Evolutionary conservation across 2,797 vertebrate genomes (phyloP).

Genomic region (Liparis tanakae): DNA sequence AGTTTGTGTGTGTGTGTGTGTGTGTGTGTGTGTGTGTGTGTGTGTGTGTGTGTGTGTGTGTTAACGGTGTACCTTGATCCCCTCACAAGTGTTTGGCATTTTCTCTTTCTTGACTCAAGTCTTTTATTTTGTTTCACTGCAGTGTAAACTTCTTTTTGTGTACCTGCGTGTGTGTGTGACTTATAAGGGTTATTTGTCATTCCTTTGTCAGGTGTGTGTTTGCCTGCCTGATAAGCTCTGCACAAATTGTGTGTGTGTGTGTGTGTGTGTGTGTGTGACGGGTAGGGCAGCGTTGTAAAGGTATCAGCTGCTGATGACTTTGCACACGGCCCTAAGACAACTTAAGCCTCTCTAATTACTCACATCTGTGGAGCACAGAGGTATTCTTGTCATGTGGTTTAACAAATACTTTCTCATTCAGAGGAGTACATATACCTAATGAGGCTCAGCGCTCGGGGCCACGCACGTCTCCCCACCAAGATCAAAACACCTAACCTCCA

Average conservation of each 20-base stretch:
- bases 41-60: neutral
- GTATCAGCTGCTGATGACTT: conserved; percentile 83
- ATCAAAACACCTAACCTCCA: conserved; percentile 81
- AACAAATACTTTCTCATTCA: conserved; percentile 87
- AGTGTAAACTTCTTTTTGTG: conserved; percentile 32
- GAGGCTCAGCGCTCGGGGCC: conserved; percentile 83
- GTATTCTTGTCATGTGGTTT: conserved; percentile 86
- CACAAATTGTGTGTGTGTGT: conserved; percentile 29
- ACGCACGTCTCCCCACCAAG: conserved; percentile 80
- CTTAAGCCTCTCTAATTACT: conserved; percentile 88
- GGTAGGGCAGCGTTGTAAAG: conserved; percentile 77
- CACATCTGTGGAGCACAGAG: conserved; percentile 86
- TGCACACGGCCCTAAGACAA: conserved; percentile 84
- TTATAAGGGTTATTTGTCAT: conserved; percentile 46
- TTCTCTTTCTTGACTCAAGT: neutral
- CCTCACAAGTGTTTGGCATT: conserved; percentile 17
- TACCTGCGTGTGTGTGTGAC: conserved; percentile 6
- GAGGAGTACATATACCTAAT: conserved; percentile 84
- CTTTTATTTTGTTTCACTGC: conserved; percentile 29
- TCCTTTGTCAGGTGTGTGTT: conserved; percentile 59
- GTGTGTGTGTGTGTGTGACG: conserved; percentile 42
- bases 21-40: neutral
- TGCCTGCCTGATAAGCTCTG: conserved; percentile 52
- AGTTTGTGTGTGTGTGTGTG: neutral
- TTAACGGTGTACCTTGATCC: conserved; percentile 9